These are phyloP conservation scores for Prionace glauca DNA, from an alignment of 2,797 vertebrate genomes.

Conservation along the genomic window DNA sequence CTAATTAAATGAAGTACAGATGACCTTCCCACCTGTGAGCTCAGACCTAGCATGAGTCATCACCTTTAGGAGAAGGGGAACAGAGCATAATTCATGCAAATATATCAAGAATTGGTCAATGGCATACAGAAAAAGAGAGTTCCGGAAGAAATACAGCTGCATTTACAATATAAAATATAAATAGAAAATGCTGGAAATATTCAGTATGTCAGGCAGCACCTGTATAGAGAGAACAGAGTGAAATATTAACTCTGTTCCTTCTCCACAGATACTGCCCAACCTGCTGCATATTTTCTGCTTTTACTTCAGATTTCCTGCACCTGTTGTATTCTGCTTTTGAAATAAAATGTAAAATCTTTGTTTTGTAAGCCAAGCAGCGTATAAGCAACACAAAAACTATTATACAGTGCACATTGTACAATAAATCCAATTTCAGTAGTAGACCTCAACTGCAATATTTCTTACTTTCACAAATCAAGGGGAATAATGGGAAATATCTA, in stretches of 20 bases:
- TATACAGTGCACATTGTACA: background rate
- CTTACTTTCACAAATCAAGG: background rate
- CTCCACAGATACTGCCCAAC: background rate
- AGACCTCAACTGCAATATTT: background rate
- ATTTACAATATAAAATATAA: background rate
- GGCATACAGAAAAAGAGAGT: background rate
- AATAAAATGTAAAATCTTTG: background rate
- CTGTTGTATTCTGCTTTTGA: background rate
- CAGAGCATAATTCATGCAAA: background rate
- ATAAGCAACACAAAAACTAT: background rate
- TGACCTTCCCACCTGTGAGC: background rate
- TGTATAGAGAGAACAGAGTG: background rate
- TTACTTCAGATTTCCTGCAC: background rate
- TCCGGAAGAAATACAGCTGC: background rate
- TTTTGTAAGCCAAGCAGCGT: background rate
- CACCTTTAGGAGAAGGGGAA: background rate
- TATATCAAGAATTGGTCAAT: background rate
- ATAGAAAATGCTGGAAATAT: background rate
- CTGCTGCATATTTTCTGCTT: background rate
- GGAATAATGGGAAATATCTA: slow-evolving; percentile 13
- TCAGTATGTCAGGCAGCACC: no score
- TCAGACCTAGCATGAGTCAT: background rate
- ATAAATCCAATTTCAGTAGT: background rate
- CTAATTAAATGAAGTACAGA: background rate
- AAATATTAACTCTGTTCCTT: background rate